Base-by-base conservation (phyloP, 2,888 invertebrate genomes). In the Eurytoma adleriae region DNA sequence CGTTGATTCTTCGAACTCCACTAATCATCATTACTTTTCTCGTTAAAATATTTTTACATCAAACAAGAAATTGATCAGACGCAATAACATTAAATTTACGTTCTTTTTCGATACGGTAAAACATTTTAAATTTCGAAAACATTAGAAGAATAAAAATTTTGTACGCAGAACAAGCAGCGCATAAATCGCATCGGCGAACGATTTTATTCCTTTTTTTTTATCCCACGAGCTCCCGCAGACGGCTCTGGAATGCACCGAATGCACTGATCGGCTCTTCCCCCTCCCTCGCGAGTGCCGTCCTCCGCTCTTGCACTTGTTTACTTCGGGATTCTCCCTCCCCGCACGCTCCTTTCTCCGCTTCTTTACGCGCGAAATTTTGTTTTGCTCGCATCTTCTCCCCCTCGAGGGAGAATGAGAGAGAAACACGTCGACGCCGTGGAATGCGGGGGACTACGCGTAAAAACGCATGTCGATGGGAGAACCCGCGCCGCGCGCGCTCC, bases 301-400 rank as follows among this genome's bases (percentile, higher is more conserved):
- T 59, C 71, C 69, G 59, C 61, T 79, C 61, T 54, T 82, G 69
- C 78, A 79, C 81, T 78, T 79, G 79, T 75, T 79, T 79, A 79
- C 75, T 64, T 74, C 75, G 52, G 2, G 50, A 72, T 66, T 70
- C 79, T 78, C 76, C 71, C 78, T 57, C 62, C 76, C 57, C 62
- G 74, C 27, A 20, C 18, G 13, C 30, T 81, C 76, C 77, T 68
- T 70, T 50, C 72, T 52, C 52, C n/a, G 70, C 80, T n/a, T 61
- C 61, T 59, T 30, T n/a, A 66, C 79, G 78, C 81, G 79, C 78
- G 83, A 69, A 40, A 70, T 74, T 84, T 83, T 78, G 82, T 80
- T 85, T 79, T 80, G 80, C 82, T 83, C 77, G 81, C 71, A 59
- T 83, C 83, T 66, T 79, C 79, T 81, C 74, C 82, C 82, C 78